A percentile compares a stretch with the other conserved stretches of the same genome.
phyloP scores from a whole-genome alignment of 1,140 invertebrate species.

The Caenorhabditis inopinata region DNA sequence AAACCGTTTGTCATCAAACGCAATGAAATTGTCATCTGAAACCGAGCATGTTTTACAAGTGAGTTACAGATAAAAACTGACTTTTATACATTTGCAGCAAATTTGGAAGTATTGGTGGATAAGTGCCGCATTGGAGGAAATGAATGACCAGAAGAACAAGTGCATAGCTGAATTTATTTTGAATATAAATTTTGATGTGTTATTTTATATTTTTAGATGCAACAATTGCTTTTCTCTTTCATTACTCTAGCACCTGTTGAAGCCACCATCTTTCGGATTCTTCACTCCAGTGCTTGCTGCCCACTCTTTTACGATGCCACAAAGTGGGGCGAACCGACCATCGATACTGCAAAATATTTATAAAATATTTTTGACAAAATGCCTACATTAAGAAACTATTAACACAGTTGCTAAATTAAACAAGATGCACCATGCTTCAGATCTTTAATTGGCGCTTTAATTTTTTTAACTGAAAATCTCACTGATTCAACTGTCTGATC shows the following conservation, averaged over 20 bases:
- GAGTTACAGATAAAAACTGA: neutral
- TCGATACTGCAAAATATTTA: constrained; percentile 21
- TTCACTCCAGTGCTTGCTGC: neutral
- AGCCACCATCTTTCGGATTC: constrained; percentile 6
- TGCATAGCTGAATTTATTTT: neutral
- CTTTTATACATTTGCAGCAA: neutral
- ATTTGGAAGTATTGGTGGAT: constrained; percentile 1
- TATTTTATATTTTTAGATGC: too few species aligned
- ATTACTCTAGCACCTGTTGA: too few species aligned
- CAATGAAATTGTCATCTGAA: constrained; percentile 18
- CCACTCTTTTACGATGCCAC: neutral
- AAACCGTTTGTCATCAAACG: neutral
- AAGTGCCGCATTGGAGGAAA: neutral
- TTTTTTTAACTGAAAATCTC: neutral
- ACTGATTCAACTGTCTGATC: neutral
- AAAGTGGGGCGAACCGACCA: neutral
- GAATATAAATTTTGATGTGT: too few species aligned
- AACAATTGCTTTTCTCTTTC: too few species aligned
- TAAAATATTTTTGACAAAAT: too few species aligned
- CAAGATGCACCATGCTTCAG: too few species aligned
- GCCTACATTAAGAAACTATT: too few species aligned
- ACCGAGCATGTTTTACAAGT: neutral
- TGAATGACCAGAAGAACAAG: neutral
- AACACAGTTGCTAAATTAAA: too few species aligned
- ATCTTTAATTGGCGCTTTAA: neutral